A percentile compares a stretch with the other conserved stretches of the same genome.
phyloP scores from a whole-genome alignment of 1,140 invertebrate species.

The Drosophila varians region DNA sequence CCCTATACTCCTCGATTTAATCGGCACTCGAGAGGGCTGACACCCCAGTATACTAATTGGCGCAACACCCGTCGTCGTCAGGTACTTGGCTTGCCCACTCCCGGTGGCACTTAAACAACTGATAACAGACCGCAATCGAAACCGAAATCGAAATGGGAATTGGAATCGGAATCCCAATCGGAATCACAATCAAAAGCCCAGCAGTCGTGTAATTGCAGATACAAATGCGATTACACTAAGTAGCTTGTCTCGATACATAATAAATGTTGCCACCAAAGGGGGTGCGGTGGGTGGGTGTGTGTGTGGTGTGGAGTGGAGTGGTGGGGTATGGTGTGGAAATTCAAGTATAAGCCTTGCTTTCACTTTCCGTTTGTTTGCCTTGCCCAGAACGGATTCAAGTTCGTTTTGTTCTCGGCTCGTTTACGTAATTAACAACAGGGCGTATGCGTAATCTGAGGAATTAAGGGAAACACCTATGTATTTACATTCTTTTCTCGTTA shows the following conservation, averaged over 20 bases:
- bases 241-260: constrained; percentile 58
- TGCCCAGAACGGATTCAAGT: constrained; percentile 23
- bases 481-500: not conserved
- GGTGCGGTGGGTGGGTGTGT: not conserved
- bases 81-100: constrained; percentile 35
- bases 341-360: constrained; percentile 48
- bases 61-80: constrained; percentile 54
- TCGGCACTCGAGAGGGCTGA: constrained; percentile 48
- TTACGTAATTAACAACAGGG: constrained; percentile 24
- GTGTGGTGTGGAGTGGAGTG: not conserved
- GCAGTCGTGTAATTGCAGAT: constrained; percentile 59
- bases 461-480: not conserved
- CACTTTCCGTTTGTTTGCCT: constrained; percentile 35
- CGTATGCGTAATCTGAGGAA: constrained; percentile 21
- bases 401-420: constrained; percentile 33
- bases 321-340: constrained; percentile 20
- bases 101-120: constrained; percentile 4
- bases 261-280: constrained; percentile 23
- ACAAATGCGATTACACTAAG: constrained; percentile 80
- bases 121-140: constrained; percentile 63
- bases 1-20: constrained; percentile 7
- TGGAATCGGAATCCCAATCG: constrained; percentile 13
- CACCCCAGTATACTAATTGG: constrained; percentile 70
- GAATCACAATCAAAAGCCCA: constrained; percentile 33
- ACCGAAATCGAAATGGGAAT: constrained; percentile 44